Percentiles rank a stretch among this genome's conserved stretches.
These are phyloP conservation scores for Hydrolagus affinis DNA, from an alignment of 2,113 vertebrate species.

Conservation along the genomic window DNA sequence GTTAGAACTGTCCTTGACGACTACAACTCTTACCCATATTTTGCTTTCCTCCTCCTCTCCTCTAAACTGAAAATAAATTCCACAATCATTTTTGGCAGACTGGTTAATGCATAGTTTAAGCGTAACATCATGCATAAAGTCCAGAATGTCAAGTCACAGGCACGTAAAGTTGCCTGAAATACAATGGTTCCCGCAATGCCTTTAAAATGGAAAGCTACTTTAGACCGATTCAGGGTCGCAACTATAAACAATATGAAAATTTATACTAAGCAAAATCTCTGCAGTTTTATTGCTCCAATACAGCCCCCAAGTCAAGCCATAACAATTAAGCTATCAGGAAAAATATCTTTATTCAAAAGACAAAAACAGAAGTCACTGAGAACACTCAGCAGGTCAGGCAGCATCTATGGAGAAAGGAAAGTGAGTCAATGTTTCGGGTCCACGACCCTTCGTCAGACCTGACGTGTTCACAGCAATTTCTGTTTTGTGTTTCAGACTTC, in stretches of 20 bases:
- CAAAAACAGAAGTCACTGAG: too few species aligned
- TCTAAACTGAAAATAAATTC: constrained; percentile 18
- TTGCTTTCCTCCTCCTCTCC: not conserved
- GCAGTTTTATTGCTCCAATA: not conserved
- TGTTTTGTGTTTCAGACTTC: too few species aligned
- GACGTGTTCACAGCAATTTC: too few species aligned
- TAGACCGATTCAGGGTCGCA: not conserved
- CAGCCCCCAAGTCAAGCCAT: too few species aligned
- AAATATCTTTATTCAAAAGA: too few species aligned
- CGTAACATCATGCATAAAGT: constrained; percentile 28
- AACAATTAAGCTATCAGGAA: too few species aligned
- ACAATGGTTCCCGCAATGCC: not conserved
- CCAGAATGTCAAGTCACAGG: constrained; percentile 2
- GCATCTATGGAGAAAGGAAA: too few species aligned
- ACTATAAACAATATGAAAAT: not conserved
- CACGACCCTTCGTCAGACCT: too few species aligned
- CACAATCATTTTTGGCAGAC: constrained; percentile 27
- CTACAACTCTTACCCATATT: not conserved
- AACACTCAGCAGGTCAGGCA: too few species aligned
- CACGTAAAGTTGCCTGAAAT: constrained; percentile 17
- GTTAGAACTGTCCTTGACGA: not conserved
- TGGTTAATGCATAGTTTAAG: constrained; percentile 26
- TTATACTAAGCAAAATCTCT: not conserved
- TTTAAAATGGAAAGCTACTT: too few species aligned
- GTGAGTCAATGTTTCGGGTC: too few species aligned